Evolutionary conservation across 1,140 invertebrate genomes (phyloP).

Genomic region (Papilio aristodemus): DNA sequence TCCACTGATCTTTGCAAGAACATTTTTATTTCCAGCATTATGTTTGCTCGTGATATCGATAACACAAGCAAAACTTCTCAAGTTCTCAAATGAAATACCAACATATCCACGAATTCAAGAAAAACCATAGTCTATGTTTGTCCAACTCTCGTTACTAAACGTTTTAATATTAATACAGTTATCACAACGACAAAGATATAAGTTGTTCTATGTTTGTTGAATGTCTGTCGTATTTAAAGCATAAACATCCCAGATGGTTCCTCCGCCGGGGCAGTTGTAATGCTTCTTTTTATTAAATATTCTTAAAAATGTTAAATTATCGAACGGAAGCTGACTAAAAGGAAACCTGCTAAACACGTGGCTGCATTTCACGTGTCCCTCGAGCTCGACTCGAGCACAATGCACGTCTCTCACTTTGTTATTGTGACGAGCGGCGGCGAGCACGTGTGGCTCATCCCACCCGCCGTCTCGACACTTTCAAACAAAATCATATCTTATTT

Average conservation of each 20-base stretch:
- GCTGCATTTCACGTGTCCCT: conserved; percentile 51
- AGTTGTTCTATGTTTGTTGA: background rate
- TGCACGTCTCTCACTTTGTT: conserved; percentile 71
- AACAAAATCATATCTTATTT: conserved; percentile 46
- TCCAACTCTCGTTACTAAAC: no score
- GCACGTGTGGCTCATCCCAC: conserved; percentile 72
- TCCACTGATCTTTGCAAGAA: no score
- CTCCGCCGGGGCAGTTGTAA: conserved; percentile 4
- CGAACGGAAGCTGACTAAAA: conserved; percentile 54
- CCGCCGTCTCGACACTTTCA: conserved; percentile 39
- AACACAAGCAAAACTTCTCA: no score
- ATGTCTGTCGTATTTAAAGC: background rate
- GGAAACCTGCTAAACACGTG: conserved; percentile 71
- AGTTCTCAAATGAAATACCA: no score
- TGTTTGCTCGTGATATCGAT: no score
- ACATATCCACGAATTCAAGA: no score
- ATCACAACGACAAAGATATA: no score
- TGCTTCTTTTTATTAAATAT: conserved; percentile 30
- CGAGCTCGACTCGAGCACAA: conserved; percentile 52
- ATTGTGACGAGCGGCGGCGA: conserved; percentile 63
- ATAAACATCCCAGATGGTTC: conserved; percentile 6
- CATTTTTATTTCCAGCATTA: no score
- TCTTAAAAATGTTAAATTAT: conserved; percentile 36
- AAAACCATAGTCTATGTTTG: no score
- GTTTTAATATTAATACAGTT: no score